Percentiles rank a stretch among this genome's conserved stretches.
phyloP scores from a whole-genome alignment of 2,797 vertebrate species.

The Ciconia nigra region DNA sequence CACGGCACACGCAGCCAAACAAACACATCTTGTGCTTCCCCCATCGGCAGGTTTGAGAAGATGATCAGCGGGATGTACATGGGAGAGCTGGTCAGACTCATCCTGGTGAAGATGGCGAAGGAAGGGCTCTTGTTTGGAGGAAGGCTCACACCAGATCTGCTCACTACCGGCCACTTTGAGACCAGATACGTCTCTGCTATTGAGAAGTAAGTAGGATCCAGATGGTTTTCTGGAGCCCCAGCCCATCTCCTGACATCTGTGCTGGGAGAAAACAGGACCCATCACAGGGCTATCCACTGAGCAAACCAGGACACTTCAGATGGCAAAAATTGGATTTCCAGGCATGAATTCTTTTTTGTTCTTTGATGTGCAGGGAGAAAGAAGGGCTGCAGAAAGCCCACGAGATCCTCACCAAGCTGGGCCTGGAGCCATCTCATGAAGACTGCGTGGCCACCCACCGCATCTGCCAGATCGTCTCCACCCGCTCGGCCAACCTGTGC shows the following conservation, averaged over 20 bases:
- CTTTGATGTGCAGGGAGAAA: constrained; percentile 76
- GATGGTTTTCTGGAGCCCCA: background rate
- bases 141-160: constrained; percentile 80
- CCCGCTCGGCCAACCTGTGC: constrained; percentile 88
- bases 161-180: constrained; percentile 84
- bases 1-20: accelerated
- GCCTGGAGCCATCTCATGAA: constrained; percentile 81
- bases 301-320: background rate
- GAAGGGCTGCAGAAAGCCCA: constrained; percentile 84
- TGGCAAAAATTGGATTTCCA: accelerated
- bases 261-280: background rate
- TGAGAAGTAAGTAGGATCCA: constrained; percentile 77
- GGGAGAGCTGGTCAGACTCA: constrained; percentile 93
- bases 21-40: background rate
- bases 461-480: constrained; percentile 92
- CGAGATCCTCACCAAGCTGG: constrained; percentile 80
- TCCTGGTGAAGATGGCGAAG: constrained; percentile 94
- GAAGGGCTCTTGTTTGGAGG: constrained; percentile 87
- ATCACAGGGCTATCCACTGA: background rate
- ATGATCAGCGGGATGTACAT: constrained; percentile 98
- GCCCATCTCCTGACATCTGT: accelerated
- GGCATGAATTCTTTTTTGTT: background rate
- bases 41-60: constrained; percentile 88
- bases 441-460: constrained; percentile 87
- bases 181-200: constrained; percentile 88